Percentiles rank a stretch among this genome's conserved stretches.
These are phyloP conservation scores for Saturnia japonica DNA, from an alignment of 2,888 invertebrate genomes.

Conservation along the genomic window DNA sequence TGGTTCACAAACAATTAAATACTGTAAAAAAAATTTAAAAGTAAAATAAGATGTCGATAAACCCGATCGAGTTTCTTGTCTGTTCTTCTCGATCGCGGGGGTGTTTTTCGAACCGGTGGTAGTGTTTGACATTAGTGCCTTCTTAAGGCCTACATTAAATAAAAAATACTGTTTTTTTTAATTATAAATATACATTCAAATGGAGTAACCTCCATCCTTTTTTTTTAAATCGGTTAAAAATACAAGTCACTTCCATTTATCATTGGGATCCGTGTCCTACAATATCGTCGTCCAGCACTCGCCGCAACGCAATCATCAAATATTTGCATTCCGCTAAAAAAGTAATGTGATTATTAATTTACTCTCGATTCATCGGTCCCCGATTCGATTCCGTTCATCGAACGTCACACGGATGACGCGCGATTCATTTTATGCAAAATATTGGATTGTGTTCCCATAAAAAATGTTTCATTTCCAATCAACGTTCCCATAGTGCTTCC, in stretches of 20 bases:
- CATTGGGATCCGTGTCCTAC: conserved; percentile 23
- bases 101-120: too few relatives aligned
- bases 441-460: conserved; percentile 59
- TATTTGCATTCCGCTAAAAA: conserved; percentile 79
- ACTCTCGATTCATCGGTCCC: conserved; percentile 66
- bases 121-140: too few relatives aligned
- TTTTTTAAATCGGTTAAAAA: not conserved
- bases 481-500: not conserved
- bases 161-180: too few relatives aligned
- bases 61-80: too few relatives aligned
- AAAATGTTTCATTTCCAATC: not conserved
- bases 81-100: too few relatives aligned
- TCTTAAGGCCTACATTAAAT: too few relatives aligned
- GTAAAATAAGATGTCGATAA: too few relatives aligned
- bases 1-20: too few relatives aligned
- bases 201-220: too few relatives aligned
- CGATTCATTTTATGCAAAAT: conserved; percentile 62
- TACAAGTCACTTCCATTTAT: not conserved
- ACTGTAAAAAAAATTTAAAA: too few relatives aligned
- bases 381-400: conserved; percentile 61
- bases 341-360: conserved; percentile 82
- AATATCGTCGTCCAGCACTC: conserved; percentile 47
- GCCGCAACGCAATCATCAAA: conserved; percentile 76
- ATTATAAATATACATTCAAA: too few relatives aligned
- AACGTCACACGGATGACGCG: conserved; percentile 42